Percentiles rank a stretch among this genome's conserved stretches.
phyloP scores from a whole-genome alignment of 2,888 invertebrate genomes.

The Mimachlamys varia region DNA sequence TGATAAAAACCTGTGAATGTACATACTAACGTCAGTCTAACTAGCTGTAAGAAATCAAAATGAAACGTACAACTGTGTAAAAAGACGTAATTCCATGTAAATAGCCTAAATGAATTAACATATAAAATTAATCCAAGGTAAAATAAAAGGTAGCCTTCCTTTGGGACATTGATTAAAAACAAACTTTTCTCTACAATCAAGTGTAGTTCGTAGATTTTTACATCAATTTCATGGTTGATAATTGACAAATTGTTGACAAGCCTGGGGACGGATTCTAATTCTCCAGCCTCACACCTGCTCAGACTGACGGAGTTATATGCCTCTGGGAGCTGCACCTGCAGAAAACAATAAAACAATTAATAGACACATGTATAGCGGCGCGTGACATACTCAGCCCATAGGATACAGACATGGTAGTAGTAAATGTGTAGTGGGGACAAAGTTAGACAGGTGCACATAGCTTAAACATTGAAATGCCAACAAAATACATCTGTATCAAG shows the following conservation, averaged over 20 bases:
- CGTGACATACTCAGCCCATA: not conserved
- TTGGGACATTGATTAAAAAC: not conserved
- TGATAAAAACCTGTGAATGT: not conserved
- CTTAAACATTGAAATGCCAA: not conserved
- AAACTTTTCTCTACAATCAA: not conserved
- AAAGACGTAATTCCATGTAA: not conserved
- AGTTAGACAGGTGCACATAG: constrained; percentile 32
- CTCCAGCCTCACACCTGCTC: constrained; percentile 13
- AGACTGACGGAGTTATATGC: not conserved
- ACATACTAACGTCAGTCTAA: too few species aligned
- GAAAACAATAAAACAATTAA: constrained; percentile 19
- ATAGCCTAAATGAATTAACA: not conserved
- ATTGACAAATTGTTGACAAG: not conserved
- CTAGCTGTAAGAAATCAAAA: not conserved
- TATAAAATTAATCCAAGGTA: too few species aligned
- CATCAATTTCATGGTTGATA: not conserved
- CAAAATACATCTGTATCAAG: not conserved
- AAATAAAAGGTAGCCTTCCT: too few species aligned
- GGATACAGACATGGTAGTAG: not conserved
- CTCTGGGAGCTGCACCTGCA: constrained; percentile 26
- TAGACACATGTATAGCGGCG: not conserved
- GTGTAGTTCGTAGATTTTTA: not conserved
- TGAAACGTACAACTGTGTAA: not conserved
- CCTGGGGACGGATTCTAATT: not conserved
- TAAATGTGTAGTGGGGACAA: not conserved